A percentile compares a stretch with the other conserved stretches of the same genome.
These are phyloP conservation scores for Ameiurus melas DNA, from an alignment of 2,113 vertebrate species.

Conservation along the genomic window DNA sequence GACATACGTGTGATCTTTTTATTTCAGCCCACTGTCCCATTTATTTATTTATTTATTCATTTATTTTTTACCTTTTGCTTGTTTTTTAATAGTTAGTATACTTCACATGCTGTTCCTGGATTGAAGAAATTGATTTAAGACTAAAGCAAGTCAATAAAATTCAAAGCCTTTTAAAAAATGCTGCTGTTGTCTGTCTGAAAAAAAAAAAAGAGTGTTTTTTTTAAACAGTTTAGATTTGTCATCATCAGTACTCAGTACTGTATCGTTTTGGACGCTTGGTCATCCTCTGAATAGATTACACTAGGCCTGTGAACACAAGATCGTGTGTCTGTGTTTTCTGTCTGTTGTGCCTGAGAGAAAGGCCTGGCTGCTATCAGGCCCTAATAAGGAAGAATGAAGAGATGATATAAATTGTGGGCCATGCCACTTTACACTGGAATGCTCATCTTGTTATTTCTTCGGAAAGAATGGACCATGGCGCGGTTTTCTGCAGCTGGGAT, in stretches of 20 bases:
- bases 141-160: constrained; percentile 28
- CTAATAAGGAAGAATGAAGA: constrained; percentile 45
- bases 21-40: background rate
- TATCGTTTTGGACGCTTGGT: constrained; percentile 11
- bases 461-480: constrained; percentile 37
- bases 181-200: constrained; percentile 12
- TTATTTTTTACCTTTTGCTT: background rate
- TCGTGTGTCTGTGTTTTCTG: constrained; percentile 13
- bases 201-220: no score
- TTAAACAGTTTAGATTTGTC: no score
- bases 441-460: constrained; percentile 50
- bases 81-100: background rate
- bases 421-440: constrained; percentile 48
- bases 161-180: background rate
- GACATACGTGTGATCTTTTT: background rate
- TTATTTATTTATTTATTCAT: background rate
- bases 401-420: constrained; percentile 36
- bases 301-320: constrained; percentile 2
- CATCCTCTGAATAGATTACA: background rate
- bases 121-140: constrained; percentile 26
- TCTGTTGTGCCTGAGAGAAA: constrained; percentile 13
- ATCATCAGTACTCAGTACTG: background rate
- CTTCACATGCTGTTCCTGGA: constrained; percentile 13
- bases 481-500: constrained; percentile 45
- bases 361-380: constrained; percentile 31